Base-by-base conservation (phyloP, 2,797 vertebrate genomes). In the Capromys pilorides region DNA sequence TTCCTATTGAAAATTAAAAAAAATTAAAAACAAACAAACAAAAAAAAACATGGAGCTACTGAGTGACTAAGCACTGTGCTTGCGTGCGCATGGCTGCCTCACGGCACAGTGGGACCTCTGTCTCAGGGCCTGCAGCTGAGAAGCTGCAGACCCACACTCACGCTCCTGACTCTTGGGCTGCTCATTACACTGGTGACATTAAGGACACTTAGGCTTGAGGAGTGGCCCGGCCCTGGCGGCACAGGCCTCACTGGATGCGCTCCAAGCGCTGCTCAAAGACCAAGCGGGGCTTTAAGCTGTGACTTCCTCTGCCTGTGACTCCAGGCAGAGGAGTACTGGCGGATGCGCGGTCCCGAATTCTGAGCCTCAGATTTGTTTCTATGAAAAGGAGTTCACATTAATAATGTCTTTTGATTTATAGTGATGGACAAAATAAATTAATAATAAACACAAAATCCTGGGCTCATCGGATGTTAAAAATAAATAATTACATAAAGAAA, bases 331-430 rank as follows among this genome's bases (percentile, higher is more conserved):
- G n/a, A n/a, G n/a, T n/a, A n/a, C n/a, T n/a, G n/a, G n/a, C n/a
- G n/a, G 24, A 16, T 12, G 8, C 1, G 12, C 6, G 7, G 2
- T 28, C 75, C 14, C 12, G 16, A 18, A 33, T 49, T 71, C 33
- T 96, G 3, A 71, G 4, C 13, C 39, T 93, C 33, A 57, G 28
- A 61, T 51, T 88, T 79, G 36, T 54, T 92, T 9, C 12, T 86
- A 31, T 66, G 28, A 87, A 87, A 54, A 71, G 24, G 18, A 80
- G 62, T 82, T 78, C 54, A 62, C 79, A 86, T 82, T 78, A 66
- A 62, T 86, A 83, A 22, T 62, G 24, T 31, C 14, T 31, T 64
- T 86, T 75, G 24, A 26, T 67, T 90, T 59, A 62, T 86, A 57
- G 2, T 62, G 49, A 79, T 67, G 2, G 9, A 5, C 11, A 86